phyloP scores from a whole-genome alignment of 2,113 vertebrate genomes.

The Lates calcarifer region DNA sequence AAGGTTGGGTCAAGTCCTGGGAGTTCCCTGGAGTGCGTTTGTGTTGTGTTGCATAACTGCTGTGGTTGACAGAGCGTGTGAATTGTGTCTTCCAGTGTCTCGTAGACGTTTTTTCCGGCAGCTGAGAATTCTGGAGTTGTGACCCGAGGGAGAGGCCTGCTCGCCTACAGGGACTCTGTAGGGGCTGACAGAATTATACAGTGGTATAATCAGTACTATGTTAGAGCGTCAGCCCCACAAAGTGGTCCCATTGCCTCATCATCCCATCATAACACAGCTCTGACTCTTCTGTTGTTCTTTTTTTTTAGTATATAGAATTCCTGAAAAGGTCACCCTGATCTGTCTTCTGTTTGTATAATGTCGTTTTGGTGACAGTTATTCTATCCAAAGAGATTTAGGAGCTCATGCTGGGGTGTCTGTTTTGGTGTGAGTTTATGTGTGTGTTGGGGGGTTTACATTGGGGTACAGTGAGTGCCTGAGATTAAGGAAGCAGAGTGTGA shows the following conservation, averaged over 20 bases:
- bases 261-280: not conserved
- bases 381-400: slow-evolving; percentile 25
- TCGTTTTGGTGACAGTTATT: slow-evolving; percentile 20
- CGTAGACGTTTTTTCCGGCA: slow-evolving; percentile 60
- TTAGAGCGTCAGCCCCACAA: slow-evolving; percentile 26
- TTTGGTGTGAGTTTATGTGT: slow-evolving; percentile 4
- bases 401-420: slow-evolving; percentile 25
- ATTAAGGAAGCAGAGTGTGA: slow-evolving; percentile 69
- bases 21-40: slow-evolving; percentile 57
- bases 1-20: slow-evolving; percentile 36
- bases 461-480: slow-evolving; percentile 48
- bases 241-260: not conserved
- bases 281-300: not conserved
- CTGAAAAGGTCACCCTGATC: not conserved
- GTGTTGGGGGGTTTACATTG: slow-evolving; percentile 15
- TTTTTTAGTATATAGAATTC: slow-evolving; percentile 7
- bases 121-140: slow-evolving; percentile 70
- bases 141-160: slow-evolving; percentile 43
- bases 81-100: slow-evolving; percentile 62
- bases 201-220: not conserved
- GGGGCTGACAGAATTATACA: slow-evolving; percentile 14
- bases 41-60: slow-evolving; percentile 62
- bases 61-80: slow-evolving; percentile 69
- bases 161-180: slow-evolving; percentile 21
- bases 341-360: slow-evolving; percentile 8